Evolutionary conservation across 2,797 vertebrate genomes (phyloP), one percentile per base, ranked within the genome.

Genomic region (Malacoctenus gilli): DNA sequence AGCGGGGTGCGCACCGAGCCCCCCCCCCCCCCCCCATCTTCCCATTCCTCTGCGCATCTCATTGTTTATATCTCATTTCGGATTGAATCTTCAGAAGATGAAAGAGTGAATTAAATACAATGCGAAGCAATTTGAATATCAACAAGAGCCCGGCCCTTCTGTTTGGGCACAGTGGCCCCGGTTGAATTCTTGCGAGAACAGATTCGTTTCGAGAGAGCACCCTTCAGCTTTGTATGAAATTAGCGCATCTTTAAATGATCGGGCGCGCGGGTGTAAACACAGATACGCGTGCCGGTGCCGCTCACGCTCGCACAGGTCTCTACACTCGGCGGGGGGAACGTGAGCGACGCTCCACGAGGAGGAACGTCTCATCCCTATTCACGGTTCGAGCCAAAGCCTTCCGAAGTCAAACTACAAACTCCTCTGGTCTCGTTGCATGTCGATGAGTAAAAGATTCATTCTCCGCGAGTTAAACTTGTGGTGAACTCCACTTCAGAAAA

Each of bases 31-130:
- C 49, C 49, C 30, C 36, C 47, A 49, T 78, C 72, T 66, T 53
- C 37, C 49, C 35, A 34, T 44, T 61, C 38, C 51, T 61, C 35
- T 34, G 31, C 46, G 56, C 68, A 75, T 73, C 68, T 83, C 19
- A 53, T 75, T 63, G 56, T 75, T 44, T 54, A 51, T 46, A 43
- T 73, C 59, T 80, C 43, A 63, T 69, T 76, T 63, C 65, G 38
- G 49, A 67, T 53, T 28, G 2, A 70, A 75, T 77, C 42, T 82
- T 43, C 63, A 2, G 51, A 48, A 72, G 72, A 82, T 78, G 34
- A 79, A 81, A 75, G 72, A 77, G 60, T 56, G 75, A 52, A 75
- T 79, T 82, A 81, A 82, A 79, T 81, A 63, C 74, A 57, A 69
- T 69, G 59, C 57, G 35, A 43, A 64, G 21, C 43, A 36, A 64